Percentiles rank a stretch among this genome's conserved stretches.
Evolutionary conservation across 2,797 vertebrate genomes (phyloP).

Genomic region (Balearica regulorum): DNA sequence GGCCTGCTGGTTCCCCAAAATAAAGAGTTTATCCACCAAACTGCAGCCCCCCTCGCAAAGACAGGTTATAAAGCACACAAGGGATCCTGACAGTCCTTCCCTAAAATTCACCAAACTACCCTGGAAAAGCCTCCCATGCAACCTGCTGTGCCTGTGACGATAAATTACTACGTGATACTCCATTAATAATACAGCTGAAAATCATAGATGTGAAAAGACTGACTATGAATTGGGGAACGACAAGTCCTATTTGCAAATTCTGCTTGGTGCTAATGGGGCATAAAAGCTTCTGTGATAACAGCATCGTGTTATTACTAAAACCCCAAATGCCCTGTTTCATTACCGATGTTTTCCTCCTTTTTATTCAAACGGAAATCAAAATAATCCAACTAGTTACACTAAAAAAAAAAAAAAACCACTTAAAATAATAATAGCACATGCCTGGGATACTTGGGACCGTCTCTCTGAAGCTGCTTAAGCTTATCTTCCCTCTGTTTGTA

Average conservation of each 20-base stretch:
- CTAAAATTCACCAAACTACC: background rate
- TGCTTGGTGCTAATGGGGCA: background rate
- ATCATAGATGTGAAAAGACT: background rate
- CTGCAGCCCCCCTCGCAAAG: background rate
- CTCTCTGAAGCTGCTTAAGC: background rate
- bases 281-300: background rate
- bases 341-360: background rate
- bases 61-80: background rate
- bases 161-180: rapidly evolving
- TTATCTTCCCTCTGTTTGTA: background rate
- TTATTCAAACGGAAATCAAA: background rate
- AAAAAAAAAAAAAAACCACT: background rate
- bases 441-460: background rate
- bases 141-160: background rate
- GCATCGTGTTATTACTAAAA: rapidly evolving
- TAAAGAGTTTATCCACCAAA: background rate
- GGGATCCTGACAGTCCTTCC: background rate
- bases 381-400: background rate
- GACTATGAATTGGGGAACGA: background rate
- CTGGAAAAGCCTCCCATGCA: background rate
- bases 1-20: background rate
- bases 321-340: background rate
- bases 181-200: background rate
- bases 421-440: background rate
- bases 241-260: background rate